Conservation (phyloP, 2,888 invertebrate species). For the Griposia aprilina region DNA sequence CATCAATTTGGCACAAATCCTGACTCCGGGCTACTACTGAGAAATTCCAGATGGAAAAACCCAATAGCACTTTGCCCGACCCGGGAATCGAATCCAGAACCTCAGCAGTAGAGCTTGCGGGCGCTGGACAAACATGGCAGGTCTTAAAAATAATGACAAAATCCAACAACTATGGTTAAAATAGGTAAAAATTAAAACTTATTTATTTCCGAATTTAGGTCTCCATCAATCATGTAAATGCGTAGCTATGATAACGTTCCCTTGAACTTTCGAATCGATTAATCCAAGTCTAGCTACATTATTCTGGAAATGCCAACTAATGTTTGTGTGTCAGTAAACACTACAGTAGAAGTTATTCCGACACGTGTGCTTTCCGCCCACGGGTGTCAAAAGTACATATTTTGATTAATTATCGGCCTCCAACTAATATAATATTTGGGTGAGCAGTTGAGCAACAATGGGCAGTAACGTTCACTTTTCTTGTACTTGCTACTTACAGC, state of each 20-base stretch:
- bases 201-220: neutral
- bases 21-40: neutral
- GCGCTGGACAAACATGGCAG: neutral
- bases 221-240: conserved; percentile 13
- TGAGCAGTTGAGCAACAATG: conserved; percentile 67
- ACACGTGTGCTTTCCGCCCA: conserved; percentile 60
- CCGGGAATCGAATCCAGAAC: neutral
- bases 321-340: conserved; percentile 36
- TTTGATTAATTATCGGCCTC: conserved; percentile 75
- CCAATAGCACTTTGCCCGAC: neutral
- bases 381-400: conserved; percentile 66
- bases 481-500: conserved; percentile 9
- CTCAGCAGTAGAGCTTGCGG: neutral
- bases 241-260: conserved; percentile 25
- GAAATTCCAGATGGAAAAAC: neutral
- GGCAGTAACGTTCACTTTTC: conserved; percentile 51
- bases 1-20: neutral
- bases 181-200: neutral
- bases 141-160: neutral
- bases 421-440: conserved; percentile 62
- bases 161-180: neutral
- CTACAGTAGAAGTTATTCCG: conserved; percentile 51
- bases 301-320: conserved; percentile 23
- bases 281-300: neutral
- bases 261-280: conserved; percentile 58